Conservation (phyloP, 2,113 vertebrate genomes). For the Vidua chalybeata region DNA sequence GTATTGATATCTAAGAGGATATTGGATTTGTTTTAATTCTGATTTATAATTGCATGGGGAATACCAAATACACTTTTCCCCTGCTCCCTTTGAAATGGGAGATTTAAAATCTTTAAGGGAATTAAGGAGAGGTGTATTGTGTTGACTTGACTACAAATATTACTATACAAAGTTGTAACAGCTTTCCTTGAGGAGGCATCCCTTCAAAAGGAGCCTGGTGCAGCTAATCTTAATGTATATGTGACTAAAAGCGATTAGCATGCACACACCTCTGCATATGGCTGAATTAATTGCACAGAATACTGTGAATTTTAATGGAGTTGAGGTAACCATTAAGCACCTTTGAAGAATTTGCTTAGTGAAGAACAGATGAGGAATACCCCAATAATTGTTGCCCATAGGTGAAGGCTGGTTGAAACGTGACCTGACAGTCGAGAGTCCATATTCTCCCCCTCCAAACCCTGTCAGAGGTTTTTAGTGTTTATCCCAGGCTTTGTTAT, state of each 20-base stretch:
- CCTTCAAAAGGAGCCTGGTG: not conserved
- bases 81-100: not conserved
- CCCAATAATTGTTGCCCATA: constrained; percentile 51
- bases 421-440: constrained; percentile 53
- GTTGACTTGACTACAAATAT: not conserved
- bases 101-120: not conserved
- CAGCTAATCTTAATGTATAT: not conserved
- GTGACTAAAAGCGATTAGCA: not conserved
- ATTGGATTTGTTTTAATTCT: not conserved
- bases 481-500: constrained; percentile 79
- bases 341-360: not conserved
- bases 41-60: not conserved
- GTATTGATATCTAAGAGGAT: not conserved
- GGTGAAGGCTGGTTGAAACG: constrained; percentile 64
- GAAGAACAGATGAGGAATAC: not conserved
- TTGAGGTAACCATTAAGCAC: not conserved
- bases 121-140: not conserved
- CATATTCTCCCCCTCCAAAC: not conserved
- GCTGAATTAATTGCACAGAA: not conserved
- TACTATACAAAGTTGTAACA: not conserved
- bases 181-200: not conserved
- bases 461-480: constrained; percentile 66
- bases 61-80: not conserved
- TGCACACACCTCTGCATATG: not conserved
- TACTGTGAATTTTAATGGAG: constrained; percentile 23